Evolutionary conservation across 1,140 invertebrate species (phyloP).

Genomic region (Papilio glaucus): DNA sequence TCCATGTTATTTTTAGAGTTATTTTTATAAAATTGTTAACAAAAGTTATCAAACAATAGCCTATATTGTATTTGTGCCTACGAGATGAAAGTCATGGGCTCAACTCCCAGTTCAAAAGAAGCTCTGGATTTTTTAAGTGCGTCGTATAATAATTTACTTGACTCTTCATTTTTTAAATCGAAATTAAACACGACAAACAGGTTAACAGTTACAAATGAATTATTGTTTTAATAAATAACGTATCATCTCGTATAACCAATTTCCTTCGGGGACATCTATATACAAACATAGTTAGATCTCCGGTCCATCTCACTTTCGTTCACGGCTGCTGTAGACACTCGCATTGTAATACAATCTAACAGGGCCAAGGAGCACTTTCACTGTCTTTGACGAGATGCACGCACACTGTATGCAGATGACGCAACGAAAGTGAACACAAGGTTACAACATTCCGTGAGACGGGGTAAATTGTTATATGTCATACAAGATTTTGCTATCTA

Average conservation of each 20-base stretch:
- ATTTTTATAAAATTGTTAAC: too few relatives aligned
- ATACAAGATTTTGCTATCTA: not conserved
- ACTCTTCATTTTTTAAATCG: too few relatives aligned
- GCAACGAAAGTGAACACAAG: constrained; percentile 14
- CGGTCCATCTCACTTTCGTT: constrained; percentile 14
- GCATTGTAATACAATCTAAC: constrained; percentile 21
- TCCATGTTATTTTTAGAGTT: too few relatives aligned
- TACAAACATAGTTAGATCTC: not conserved
- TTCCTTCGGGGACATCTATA: not conserved
- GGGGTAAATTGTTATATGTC: not conserved
- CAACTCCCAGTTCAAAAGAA: too few relatives aligned
- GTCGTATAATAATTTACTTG: too few relatives aligned
- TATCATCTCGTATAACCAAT: not conserved
- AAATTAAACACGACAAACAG: too few relatives aligned
- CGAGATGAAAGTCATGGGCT: too few relatives aligned
- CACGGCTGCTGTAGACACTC: not conserved
- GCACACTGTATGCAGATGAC: constrained; percentile 23
- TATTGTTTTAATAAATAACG: not conserved
- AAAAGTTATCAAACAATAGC: too few relatives aligned
- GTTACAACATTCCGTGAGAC: constrained; percentile 6
- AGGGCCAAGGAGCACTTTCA: constrained; percentile 34
- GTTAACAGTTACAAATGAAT: too few relatives aligned
- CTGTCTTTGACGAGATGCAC: constrained; percentile 20
- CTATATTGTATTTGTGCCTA: too few relatives aligned
- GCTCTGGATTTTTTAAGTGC: too few relatives aligned